Evolutionary conservation across 1,140 invertebrate genomes (phyloP).

Genomic region (Zaprionus taronus): DNA sequence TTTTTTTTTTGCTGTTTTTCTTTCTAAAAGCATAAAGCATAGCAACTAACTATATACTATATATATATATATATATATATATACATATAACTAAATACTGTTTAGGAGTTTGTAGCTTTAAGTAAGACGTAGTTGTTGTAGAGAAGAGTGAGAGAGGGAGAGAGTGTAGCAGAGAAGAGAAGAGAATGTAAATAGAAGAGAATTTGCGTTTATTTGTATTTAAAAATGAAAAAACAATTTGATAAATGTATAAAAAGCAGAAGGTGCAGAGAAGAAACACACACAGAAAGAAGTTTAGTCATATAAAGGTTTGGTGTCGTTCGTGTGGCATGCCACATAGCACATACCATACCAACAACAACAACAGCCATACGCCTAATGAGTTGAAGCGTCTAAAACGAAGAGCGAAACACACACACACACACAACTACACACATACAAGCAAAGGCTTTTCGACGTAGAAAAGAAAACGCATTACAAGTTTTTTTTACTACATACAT

Average conservation of each 20-base stretch:
- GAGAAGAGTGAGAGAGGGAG: not conserved
- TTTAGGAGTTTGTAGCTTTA: constrained; percentile 6
- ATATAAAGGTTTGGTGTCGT: constrained; percentile 11
- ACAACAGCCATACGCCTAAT: constrained; percentile 36
- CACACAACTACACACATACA: not conserved
- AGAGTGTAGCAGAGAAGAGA: constrained; percentile 9
- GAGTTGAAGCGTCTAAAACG: constrained; percentile 42
- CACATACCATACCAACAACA: not conserved
- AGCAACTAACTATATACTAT: constrained; percentile 1
- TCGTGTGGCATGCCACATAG: constrained; percentile 25
- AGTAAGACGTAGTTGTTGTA: not conserved
- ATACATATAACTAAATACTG: not conserved
- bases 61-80: not conserved
- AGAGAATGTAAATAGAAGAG: constrained; percentile 16
- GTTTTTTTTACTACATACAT: constrained; percentile 32
- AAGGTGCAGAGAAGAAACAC: not conserved
- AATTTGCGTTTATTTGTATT: constrained; percentile 50
- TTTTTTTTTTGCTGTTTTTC: constrained; percentile 16
- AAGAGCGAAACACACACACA: constrained; percentile 32
- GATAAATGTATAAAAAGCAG: constrained; percentile 24
- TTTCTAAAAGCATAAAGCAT: not conserved
- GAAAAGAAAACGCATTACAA: constrained; percentile 9
- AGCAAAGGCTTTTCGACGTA: constrained; percentile 27
- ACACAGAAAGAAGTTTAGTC: constrained; percentile 16
- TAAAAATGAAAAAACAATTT: constrained; percentile 26